A percentile compares a stretch with the other conserved stretches of the same genome.
phyloP scores from a whole-genome alignment of 2,797 vertebrate genomes.

The Hoplostethus mediterraneus region DNA sequence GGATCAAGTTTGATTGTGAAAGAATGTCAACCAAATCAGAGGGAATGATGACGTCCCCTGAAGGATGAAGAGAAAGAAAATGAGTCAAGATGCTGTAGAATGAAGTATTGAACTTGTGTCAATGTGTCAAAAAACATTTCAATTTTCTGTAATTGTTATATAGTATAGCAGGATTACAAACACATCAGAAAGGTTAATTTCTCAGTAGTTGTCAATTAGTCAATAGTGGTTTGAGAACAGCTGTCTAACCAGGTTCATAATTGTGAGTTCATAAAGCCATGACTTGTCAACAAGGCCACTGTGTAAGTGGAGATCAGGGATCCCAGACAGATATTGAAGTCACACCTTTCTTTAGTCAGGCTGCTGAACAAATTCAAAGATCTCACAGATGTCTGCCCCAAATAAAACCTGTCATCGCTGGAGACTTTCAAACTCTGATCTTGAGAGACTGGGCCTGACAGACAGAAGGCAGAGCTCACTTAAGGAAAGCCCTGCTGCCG shows the following conservation, averaged over 20 bases:
- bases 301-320: not conserved
- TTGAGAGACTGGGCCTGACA: conserved; percentile 9
- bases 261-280: not conserved
- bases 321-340: not conserved
- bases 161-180: too few species aligned
- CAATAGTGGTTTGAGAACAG: not conserved
- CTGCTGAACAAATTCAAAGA: conserved; percentile 10
- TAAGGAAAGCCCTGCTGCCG: conserved; percentile 29
- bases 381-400: conserved; percentile 41
- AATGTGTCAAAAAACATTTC: too few species aligned
- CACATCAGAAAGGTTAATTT: not conserved
- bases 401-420: conserved; percentile 38
- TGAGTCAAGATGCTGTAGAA: too few species aligned
- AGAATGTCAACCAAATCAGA: too few species aligned
- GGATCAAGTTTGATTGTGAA: too few species aligned
- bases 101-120: too few species aligned
- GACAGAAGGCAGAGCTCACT: conserved; percentile 31
- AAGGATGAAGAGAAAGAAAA: too few species aligned
- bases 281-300: conserved; percentile 2
- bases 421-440: conserved; percentile 22
- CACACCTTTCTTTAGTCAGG: conserved; percentile 9
- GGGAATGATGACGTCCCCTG: too few species aligned
- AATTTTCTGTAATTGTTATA: too few species aligned
- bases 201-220: too few species aligned
- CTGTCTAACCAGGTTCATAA: not conserved